Evolutionary conservation across 2,888 invertebrate species (phyloP), one percentile per base, ranked within the genome.

Genomic region (Parasteatoda lunata): DNA sequence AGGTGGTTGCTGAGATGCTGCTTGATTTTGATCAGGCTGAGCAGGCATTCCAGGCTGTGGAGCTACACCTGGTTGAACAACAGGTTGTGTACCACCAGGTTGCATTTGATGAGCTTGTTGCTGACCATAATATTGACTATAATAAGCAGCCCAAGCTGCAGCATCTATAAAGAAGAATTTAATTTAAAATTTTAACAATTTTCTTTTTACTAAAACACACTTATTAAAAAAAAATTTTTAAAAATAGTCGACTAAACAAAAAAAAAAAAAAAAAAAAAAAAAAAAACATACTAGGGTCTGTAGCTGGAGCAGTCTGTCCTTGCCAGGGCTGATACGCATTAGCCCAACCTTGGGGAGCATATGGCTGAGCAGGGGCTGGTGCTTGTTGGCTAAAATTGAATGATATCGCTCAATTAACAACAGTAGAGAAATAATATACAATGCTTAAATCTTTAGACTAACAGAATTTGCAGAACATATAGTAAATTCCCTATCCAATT

Each of bases 71-170:
- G 88, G 91, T 76, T 90, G 90, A 5, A 84, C 84, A 88, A 89
- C 88, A 78, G 90, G 90, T 75, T 90, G 91, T 30, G 89, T 90
- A n/a, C 65, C 59, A 11, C 82, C 76, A 11, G 79, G 88, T 68
- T 90, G 90, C 68, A 88, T 89, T 72, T 89, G 84, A n/a, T 88
- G 81, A 30, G 87, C 88, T 71, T 89, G 88, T 30, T 84, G 89
- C 77, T 90, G 92, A 66, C 91, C 90, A 88, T 92, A 92, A 90
- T 92, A 92, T 90, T 93, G 92, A 72, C 92, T 91, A 90, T 93
- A 93, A 89, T 93, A 93, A 4, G 92, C 93, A 8, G 92, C 92
- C 93, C 93, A 93, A 1, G 92, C 92, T 59, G 92, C 92, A 48
- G 92, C 92, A 90, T 92, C 87, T 87, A 47, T 1, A 54, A 69